phyloP scores from a whole-genome alignment of 2,797 vertebrate species.

The Fratercula arctica region DNA sequence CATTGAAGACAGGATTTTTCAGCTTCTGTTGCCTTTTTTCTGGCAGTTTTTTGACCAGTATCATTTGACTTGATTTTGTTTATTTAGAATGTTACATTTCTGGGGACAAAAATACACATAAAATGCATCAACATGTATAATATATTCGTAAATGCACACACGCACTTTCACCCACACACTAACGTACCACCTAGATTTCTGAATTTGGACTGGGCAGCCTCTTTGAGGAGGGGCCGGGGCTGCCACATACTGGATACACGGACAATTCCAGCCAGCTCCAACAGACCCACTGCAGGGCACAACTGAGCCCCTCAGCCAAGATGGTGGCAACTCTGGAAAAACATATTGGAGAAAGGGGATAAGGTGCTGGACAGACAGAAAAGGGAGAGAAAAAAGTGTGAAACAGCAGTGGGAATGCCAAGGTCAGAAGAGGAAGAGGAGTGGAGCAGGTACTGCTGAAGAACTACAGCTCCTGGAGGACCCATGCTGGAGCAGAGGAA shows the following conservation, averaged over 20 bases:
- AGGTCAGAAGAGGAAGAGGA: neutral
- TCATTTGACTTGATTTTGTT: neutral
- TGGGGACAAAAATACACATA: neutral
- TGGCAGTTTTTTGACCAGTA: neutral
- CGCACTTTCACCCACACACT: neutral
- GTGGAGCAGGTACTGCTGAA: neutral
- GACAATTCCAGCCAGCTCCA: neutral
- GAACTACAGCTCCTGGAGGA: neutral
- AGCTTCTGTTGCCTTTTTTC: neutral
- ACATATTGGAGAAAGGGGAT: neutral
- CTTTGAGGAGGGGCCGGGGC: neutral
- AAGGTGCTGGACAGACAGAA: neutral
- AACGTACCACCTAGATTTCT: neutral
- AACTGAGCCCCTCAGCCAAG: neutral
- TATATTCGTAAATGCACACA: neutral
- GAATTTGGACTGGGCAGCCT: neutral
- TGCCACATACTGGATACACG: neutral
- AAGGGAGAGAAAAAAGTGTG: neutral
- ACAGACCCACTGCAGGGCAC: rapidly evolving
- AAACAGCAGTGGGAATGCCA: neutral
- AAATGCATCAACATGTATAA: neutral
- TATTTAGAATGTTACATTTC: neutral
- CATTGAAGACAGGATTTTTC: neutral
- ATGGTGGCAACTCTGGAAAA: neutral
- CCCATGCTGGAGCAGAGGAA: neutral